A percentile compares a stretch with the other conserved stretches of the same genome.
phyloP scores from a whole-genome alignment of 53 echinoderm and acorn worm genomes.

The Paracentrotus lividus region DNA sequence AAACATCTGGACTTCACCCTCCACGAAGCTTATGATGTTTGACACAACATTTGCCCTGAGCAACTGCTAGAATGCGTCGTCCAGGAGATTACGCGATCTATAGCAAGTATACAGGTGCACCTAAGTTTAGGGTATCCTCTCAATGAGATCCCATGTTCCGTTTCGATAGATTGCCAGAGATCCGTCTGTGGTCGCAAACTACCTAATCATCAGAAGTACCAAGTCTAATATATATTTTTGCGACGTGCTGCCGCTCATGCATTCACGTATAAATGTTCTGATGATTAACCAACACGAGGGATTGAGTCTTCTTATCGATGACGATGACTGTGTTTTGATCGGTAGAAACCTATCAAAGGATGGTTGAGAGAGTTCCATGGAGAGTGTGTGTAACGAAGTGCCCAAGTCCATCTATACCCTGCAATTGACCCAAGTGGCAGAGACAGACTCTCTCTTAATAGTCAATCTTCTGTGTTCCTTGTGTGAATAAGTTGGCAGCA shows the following conservation, averaged over 20 bases:
- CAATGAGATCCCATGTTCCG: neutral
- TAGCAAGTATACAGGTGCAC: neutral
- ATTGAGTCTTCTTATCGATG: neutral
- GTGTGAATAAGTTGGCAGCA: neutral
- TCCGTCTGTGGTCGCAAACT: neutral
- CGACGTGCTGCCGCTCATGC: neutral
- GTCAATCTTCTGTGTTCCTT: neutral
- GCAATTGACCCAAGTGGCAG: neutral
- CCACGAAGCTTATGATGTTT: neutral
- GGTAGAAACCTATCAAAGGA: neutral
- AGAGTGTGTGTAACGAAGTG: neutral
- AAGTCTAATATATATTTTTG: neutral
- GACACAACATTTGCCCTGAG: neutral
- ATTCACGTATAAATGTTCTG: neutral
- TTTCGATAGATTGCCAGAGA: neutral
- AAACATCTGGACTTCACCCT: neutral
- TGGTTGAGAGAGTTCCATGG: neutral
- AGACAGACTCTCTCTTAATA: neutral
- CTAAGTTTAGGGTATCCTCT: neutral
- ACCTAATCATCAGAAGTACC: neutral
- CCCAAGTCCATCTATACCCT: neutral
- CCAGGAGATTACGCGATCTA: neutral
- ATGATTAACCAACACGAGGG: neutral
- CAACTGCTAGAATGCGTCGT: constrained; percentile 1
- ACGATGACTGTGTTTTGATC: constrained; percentile 1